phyloP scores from a whole-genome alignment of 2,797 vertebrate genomes.

The Odontamblyopus rebecca region DNA sequence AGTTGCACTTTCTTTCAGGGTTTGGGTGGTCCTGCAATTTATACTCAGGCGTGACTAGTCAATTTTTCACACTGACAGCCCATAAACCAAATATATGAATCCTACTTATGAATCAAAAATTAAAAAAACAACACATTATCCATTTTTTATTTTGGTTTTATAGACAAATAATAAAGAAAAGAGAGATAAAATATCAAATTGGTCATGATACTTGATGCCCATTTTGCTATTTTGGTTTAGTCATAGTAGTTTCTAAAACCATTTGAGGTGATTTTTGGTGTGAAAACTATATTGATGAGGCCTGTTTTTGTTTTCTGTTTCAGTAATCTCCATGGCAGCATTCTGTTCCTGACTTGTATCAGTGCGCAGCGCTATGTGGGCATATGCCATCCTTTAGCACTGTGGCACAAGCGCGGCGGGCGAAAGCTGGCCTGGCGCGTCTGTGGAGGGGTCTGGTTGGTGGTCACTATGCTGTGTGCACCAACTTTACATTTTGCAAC shows the following conservation, averaged over 20 bases:
- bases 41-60: too few relatives aligned
- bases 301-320: constrained; percentile 6
- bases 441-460: constrained; percentile 84
- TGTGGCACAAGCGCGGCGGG: constrained; percentile 87
- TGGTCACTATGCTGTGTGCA: constrained; percentile 80
- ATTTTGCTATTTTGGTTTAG: not conserved
- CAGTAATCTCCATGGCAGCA: constrained; percentile 92
- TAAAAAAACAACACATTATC: too few relatives aligned
- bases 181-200: too few relatives aligned
- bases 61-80: too few relatives aligned
- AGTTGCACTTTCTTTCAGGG: too few relatives aligned
- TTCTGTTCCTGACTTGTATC: constrained; percentile 97
- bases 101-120: too few relatives aligned
- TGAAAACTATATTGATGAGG: not conserved
- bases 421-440: constrained; percentile 83
- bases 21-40: too few relatives aligned
- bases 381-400: constrained; percentile 89
- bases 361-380: constrained; percentile 94
- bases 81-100: too few relatives aligned
- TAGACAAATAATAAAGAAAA: too few relatives aligned
- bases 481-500: constrained; percentile 89
- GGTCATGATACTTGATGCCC: too few relatives aligned
- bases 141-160: too few relatives aligned
- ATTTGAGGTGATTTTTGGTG: not conserved
- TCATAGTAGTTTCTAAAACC: not conserved